phyloP scores from a whole-genome alignment of 2,888 invertebrate species.

The Eilema depressum region DNA sequence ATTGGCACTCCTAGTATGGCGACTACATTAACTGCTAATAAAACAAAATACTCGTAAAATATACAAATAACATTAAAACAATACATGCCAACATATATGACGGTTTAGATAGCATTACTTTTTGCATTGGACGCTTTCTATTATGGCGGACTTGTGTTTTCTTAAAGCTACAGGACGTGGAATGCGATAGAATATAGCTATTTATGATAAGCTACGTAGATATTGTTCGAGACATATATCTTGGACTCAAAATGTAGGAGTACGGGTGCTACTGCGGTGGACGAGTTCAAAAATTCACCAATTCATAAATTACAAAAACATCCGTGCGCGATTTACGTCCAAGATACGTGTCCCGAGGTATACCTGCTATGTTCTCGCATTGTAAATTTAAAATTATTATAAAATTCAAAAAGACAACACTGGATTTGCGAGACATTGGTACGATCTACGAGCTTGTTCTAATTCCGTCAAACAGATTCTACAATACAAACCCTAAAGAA shows the following conservation, averaged over 20 bases:
- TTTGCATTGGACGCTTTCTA: slow-evolving; percentile 56
- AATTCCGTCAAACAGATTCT: background rate
- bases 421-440: background rate
- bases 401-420: background rate
- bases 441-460: background rate
- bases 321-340: no score
- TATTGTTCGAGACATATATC: background rate
- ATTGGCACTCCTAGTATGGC: slow-evolving; percentile 79
- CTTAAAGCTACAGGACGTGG: slow-evolving; percentile 54
- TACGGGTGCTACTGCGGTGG: no score
- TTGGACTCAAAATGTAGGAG: no score
- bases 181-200: slow-evolving; percentile 42
- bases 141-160: slow-evolving; percentile 52
- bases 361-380: background rate
- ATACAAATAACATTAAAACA: slow-evolving; percentile 57
- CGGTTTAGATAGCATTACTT: slow-evolving; percentile 45
- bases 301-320: no score
- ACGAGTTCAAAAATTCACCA: no score
- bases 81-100: slow-evolving; percentile 56
- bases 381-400: background rate
- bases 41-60: slow-evolving; percentile 53
- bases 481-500: background rate
- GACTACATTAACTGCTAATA: slow-evolving; percentile 58
- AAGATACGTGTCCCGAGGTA: no score
- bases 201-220: background rate